Conservation (phyloP, 2,113 vertebrate genomes). For the Diphyllodes magnificus region DNA sequence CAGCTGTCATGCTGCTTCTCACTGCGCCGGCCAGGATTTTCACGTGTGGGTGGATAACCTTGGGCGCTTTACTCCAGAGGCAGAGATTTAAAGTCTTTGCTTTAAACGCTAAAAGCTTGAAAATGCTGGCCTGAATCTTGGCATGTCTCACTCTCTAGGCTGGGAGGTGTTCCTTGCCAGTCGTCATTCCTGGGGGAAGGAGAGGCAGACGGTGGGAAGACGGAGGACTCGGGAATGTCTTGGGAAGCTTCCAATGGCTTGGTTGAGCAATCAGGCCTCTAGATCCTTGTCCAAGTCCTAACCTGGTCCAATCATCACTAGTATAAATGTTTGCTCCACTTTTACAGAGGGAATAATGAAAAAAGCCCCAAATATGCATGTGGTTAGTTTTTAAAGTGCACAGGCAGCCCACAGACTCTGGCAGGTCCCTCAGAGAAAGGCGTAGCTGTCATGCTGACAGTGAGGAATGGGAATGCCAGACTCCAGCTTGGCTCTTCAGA, state of each 20-base stretch:
- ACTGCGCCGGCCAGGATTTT: neutral
- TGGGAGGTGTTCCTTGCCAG: neutral
- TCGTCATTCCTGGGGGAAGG: slow-evolving; percentile 20
- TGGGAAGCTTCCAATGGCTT: slow-evolving; percentile 34
- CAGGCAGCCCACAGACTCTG: neutral
- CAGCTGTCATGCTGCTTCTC: neutral
- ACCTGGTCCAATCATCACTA: neutral
- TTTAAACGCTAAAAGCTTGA: neutral
- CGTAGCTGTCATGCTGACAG: neutral
- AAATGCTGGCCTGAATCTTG: neutral
- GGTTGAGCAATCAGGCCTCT: slow-evolving; percentile 23
- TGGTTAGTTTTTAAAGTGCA: neutral
- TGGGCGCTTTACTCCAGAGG: neutral
- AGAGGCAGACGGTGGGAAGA: slow-evolving; percentile 51
- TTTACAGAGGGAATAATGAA: neutral
- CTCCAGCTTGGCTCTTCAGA: neutral
- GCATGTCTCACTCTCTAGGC: neutral
- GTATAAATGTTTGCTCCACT: neutral
- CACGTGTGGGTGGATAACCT: slow-evolving; percentile 9
- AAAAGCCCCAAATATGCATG: neutral
- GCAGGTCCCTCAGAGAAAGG: neutral
- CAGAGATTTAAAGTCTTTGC: neutral
- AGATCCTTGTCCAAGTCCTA: slow-evolving; percentile 34
- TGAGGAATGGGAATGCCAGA: neutral
- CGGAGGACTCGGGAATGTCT: slow-evolving; percentile 1